Percentiles rank a stretch among this genome's conserved stretches.
Conservation (phyloP, 92 coral and sea anemone genomes). For the Zoanthus solanderi region DNA sequence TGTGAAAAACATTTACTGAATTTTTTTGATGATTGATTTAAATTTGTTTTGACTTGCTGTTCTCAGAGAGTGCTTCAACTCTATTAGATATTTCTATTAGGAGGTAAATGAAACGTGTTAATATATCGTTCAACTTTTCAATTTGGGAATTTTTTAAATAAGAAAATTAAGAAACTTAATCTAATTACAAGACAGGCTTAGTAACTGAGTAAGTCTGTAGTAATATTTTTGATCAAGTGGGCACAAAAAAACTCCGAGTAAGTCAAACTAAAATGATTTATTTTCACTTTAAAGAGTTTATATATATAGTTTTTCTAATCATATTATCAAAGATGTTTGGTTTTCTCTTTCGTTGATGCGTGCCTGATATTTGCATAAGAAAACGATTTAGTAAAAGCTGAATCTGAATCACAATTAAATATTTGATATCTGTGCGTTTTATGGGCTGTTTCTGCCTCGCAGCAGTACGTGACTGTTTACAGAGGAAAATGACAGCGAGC, state of each 20-base stretch:
- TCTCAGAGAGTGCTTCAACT: not conserved
- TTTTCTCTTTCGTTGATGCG: not conserved
- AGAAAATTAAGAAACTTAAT: not conserved
- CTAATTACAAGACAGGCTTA: not conserved
- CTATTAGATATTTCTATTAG: not conserved
- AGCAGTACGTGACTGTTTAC: not conserved
- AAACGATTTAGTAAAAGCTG: not conserved
- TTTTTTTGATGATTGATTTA: not conserved
- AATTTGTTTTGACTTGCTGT: not conserved
- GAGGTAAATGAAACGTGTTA: not conserved
- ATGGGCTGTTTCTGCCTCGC: not conserved
- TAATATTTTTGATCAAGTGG: not conserved
- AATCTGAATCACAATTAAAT: not conserved
- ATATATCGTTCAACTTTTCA: not conserved
- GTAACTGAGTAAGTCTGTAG: not conserved
- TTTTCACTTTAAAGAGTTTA: not conserved
- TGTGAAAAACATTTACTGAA: not conserved
- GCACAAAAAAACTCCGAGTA: not conserved
- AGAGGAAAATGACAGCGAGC: not conserved
- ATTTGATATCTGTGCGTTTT: not conserved
- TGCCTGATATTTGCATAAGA: not conserved
- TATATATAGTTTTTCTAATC: not conserved
- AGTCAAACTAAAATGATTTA: not conserved
- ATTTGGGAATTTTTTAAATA: not conserved
- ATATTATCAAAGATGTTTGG: not conserved